Conservation (phyloP, 2,888 invertebrate species). For the Cryptops parisi region DNA sequence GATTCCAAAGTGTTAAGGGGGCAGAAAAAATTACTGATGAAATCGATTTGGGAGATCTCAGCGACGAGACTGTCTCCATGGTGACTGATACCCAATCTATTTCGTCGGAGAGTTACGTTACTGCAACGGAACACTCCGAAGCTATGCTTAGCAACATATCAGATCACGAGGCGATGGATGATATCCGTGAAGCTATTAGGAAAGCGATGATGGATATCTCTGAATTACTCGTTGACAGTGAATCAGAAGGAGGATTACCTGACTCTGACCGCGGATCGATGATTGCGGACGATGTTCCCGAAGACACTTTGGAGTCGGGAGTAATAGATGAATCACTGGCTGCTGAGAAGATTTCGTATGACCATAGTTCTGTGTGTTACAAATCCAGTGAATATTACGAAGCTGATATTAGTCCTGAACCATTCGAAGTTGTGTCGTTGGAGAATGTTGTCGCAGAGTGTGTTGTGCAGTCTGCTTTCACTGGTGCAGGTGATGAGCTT, state of each 20-base stretch:
- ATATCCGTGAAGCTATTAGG: slow-evolving; percentile 4
- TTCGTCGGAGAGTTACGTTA: slow-evolving; percentile 7
- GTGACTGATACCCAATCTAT: background rate
- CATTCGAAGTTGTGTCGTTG: background rate
- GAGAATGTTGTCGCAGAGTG: background rate
- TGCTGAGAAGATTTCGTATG: background rate
- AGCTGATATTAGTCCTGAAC: background rate
- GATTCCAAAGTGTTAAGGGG: background rate
- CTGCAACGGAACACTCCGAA: slow-evolving; percentile 5
- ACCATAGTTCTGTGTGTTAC: background rate
- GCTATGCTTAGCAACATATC: background rate
- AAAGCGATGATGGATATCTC: slow-evolving; percentile 11
- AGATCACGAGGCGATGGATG: slow-evolving; percentile 10
- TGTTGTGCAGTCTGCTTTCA: background rate
- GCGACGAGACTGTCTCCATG: background rate
- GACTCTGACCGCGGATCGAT: background rate
- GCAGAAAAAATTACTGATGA: background rate
- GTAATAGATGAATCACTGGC: slow-evolving; percentile 5
- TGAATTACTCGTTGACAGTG: slow-evolving; percentile 6
- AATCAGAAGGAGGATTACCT: slow-evolving; percentile 3
- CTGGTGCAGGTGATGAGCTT: background rate
- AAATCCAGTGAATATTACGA: background rate
- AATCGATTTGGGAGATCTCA: background rate
- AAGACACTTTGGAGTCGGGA: slow-evolving; percentile 6
- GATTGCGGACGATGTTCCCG: background rate